Evolutionary conservation across 2,888 invertebrate species (phyloP).

Genomic region (Patella ulyssiponensis): DNA sequence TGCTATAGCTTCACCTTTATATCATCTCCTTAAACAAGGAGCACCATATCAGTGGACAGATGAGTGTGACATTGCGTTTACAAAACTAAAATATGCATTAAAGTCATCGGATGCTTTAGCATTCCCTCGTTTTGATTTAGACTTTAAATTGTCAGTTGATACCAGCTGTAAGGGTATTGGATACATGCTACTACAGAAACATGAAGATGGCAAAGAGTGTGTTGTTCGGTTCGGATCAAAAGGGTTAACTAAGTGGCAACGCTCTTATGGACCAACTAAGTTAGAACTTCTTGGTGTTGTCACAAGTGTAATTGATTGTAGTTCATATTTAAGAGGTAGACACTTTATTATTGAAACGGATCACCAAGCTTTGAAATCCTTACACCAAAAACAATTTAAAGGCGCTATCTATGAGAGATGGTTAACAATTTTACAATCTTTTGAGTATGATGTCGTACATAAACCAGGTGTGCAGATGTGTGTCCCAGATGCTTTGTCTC

Average conservation of each 20-base stretch:
- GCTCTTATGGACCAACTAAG: constrained; percentile 24
- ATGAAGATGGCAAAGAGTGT: background rate
- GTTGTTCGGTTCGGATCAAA: constrained; percentile 11
- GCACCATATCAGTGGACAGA: constrained; percentile 20
- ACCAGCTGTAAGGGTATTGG: constrained; percentile 18
- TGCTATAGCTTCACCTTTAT: constrained; percentile 24
- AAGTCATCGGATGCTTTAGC: constrained; percentile 22
- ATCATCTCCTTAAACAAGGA: constrained; percentile 20
- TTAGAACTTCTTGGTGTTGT: constrained; percentile 25
- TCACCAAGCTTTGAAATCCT: constrained; percentile 22
- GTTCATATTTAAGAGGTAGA: constrained; percentile 25
- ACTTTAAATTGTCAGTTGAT: constrained; percentile 30
- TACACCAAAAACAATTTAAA: constrained; percentile 28
- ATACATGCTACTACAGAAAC: constrained; percentile 15
- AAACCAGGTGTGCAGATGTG: constrained; percentile 15
- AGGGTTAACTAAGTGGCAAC: constrained; percentile 9
- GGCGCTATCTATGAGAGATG: constrained; percentile 27
- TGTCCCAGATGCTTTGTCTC: constrained; percentile 12
- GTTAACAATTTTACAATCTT: constrained; percentile 9
- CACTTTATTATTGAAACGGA: constrained; percentile 26
- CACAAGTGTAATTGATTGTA: constrained; percentile 22
- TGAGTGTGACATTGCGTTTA: constrained; percentile 19
- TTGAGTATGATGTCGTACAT: constrained; percentile 10
- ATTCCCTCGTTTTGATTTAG: constrained; percentile 26
- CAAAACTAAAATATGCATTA: constrained; percentile 12